Conservation (phyloP, 2,888 invertebrate species). For the Axea sp. region DNA sequence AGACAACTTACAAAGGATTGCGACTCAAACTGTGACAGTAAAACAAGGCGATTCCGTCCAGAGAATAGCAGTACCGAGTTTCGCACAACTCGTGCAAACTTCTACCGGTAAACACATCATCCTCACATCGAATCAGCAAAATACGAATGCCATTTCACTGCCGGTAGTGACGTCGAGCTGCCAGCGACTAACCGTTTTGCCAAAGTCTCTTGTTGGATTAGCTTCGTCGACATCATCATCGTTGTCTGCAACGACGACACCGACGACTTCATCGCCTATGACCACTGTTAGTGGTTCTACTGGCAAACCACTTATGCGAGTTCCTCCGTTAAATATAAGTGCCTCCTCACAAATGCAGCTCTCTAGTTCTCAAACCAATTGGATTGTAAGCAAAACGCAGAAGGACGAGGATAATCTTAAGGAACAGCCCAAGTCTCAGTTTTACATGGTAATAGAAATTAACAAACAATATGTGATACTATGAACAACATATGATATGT, state of each 20-base stretch:
- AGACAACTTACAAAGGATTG: constrained; percentile 73
- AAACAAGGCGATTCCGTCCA: constrained; percentile 78
- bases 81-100: constrained; percentile 87
- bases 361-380: constrained; percentile 55
- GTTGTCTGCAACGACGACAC: background rate
- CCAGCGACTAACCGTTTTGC: constrained; percentile 82
- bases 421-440: constrained; percentile 76
- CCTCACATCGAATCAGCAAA: constrained; percentile 81
- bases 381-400: constrained; percentile 39
- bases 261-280: constrained; percentile 33
- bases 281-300: constrained; percentile 70
- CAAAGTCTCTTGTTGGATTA: constrained; percentile 80
- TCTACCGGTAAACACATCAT: constrained; percentile 86
- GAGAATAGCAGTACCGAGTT: constrained; percentile 76
- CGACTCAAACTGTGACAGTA: constrained; percentile 76
- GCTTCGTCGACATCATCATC: constrained; percentile 66
- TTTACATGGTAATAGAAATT: constrained; percentile 72
- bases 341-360: constrained; percentile 70
- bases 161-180: constrained; percentile 81
- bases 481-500: no score
- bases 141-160: constrained; percentile 75
- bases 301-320: constrained; percentile 76
- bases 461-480: no score
- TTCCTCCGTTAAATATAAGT: constrained; percentile 77
- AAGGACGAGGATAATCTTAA: constrained; percentile 62